These are phyloP conservation scores for Heterohyrax brucei DNA, from an alignment of 2,797 vertebrate genomes.

Conservation along the genomic window DNA sequence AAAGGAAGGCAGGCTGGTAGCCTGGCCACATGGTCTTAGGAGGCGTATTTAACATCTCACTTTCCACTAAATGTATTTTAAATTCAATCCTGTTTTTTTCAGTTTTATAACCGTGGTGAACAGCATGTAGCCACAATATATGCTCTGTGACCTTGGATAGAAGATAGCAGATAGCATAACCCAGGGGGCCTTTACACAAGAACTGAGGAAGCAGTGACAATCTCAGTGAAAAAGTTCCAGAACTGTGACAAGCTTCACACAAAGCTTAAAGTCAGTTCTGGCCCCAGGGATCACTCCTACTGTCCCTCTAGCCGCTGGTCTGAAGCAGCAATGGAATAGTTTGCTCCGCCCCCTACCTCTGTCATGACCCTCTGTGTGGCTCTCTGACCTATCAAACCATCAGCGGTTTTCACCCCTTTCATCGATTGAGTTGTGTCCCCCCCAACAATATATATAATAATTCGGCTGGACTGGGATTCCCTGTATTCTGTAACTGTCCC, in stretches of 20 bases:
- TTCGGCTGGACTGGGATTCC: no score
- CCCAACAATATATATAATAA: no score
- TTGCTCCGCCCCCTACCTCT: no score
- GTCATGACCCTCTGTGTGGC: neutral
- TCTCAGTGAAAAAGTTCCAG: slow-evolving; percentile 46
- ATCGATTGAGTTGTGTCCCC: no score
- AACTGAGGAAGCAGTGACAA: slow-evolving; percentile 28
- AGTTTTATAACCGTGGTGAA: neutral
- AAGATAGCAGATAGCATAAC: neutral
- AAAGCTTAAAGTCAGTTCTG: neutral
- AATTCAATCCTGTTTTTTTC: neutral
- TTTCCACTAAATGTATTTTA: neutral
- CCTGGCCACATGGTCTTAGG: fast-evolving
- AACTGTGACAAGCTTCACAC: neutral
- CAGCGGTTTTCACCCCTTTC: neutral
- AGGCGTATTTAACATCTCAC: neutral
- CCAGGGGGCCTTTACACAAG: slow-evolving; percentile 61
- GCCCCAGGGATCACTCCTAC: neutral
- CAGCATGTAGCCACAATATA: neutral
- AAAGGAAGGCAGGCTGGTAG: fast-evolving
- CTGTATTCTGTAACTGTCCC: no score
- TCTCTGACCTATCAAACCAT: neutral
- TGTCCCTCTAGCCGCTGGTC: neutral
- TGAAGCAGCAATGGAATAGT: neutral
- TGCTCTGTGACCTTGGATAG: slow-evolving; percentile 53